Evolutionary conservation across 2,888 invertebrate genomes (phyloP), one percentile per base, ranked within the genome.

Genomic region (Drosophila suboccidentalis): DNA sequence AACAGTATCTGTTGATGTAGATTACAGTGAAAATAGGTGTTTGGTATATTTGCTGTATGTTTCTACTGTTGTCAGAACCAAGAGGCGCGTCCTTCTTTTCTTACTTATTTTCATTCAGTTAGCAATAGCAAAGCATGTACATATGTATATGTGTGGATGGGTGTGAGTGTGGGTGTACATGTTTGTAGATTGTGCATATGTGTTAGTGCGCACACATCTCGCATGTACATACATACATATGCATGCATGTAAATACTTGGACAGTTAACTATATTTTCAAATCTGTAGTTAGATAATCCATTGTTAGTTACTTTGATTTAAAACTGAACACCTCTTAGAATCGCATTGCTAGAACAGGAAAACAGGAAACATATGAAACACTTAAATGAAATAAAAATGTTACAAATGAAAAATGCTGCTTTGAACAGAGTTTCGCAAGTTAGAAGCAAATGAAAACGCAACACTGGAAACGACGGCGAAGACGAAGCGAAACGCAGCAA

Each of bases 61-160:
- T 55, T 55, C 43, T 34, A 55, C 55, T 34, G 26, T 54, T 44
- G 36, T 46, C 17, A 44, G 43, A 55, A 43, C 54, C 32, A 55
- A 55, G 54, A 55, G 43, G 54, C 54, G 32, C 43, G 10, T 26
- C 38, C 10, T 43, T 43, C n/a, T 15, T 36, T 22, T 36, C 15
- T 44, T 55, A 36, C 22, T 49, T 38, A 59, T 55, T 67, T 75
- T 57, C 41, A 44, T 49, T 64, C 60, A 63, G 57, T 68, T 78
- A 77, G 88, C 82, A 86, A 72, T 71, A 84, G 79, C 79, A 73
- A 82, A 82, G 87, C 82, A 87, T 66, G 44, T 63, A 36, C 67
- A 19, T 59, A 83, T 66, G 44, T 63, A 36, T 70, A 19, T 59
- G 39, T 49, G 17, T 63, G 63, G 51, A 26, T 57, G 26, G 54